Evolutionary conservation across 2,113 vertebrate species (phyloP).

Genomic region (Uropsilus gracilis): DNA sequence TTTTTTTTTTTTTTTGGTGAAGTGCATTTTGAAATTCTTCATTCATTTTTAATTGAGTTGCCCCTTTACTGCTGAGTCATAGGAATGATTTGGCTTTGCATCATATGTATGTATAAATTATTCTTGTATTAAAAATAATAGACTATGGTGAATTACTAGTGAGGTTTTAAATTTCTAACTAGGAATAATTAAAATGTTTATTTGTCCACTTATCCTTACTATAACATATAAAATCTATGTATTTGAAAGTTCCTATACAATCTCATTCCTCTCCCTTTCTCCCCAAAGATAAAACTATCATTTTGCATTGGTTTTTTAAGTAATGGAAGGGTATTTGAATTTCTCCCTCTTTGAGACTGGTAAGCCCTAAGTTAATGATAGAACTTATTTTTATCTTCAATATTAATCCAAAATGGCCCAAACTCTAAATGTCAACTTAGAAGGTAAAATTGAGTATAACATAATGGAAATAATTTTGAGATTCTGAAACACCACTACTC

Average conservation of each 20-base stretch:
- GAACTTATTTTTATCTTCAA: background rate
- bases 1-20: no score
- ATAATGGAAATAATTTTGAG: constrained; percentile 1
- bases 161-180: background rate
- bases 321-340: background rate
- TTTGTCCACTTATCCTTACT: background rate
- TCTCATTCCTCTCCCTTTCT: background rate
- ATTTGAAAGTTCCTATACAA: background rate
- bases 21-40: background rate
- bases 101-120: background rate
- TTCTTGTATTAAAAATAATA: background rate
- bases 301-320: background rate
- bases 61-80: background rate
- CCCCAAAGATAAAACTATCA: background rate
- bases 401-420: background rate
- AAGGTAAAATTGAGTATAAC: constrained; percentile 5
- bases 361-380: background rate
- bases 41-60: background rate
- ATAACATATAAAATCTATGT: background rate
- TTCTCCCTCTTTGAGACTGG: background rate
- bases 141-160: background rate
- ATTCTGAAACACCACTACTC: background rate
- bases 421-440: background rate
- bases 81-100: background rate
- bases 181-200: background rate